Evolutionary conservation across 2,888 invertebrate species (phyloP).

Genomic region (Volucella inflata): DNA sequence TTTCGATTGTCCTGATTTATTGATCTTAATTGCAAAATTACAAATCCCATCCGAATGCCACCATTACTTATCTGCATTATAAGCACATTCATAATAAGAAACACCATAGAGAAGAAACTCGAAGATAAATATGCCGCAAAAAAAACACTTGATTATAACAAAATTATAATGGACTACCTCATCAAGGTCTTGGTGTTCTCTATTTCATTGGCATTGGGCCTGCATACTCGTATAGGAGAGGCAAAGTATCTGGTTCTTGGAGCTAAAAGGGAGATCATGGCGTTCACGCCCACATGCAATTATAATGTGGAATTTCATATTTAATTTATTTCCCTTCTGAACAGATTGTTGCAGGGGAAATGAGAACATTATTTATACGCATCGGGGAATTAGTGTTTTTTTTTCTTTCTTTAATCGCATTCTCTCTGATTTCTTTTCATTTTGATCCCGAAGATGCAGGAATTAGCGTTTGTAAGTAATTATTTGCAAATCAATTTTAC

Average conservation of each 20-base stretch:
- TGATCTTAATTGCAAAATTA: conserved; percentile 66
- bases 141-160: conserved; percentile 71
- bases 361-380: conserved; percentile 74
- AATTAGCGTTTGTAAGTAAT: conserved; percentile 61
- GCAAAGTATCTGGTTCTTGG: conserved; percentile 58
- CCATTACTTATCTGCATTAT: conserved; percentile 46
- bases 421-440: conserved; percentile 52
- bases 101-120: conserved; percentile 13
- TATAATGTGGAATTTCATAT: conserved; percentile 75
- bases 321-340: conserved; percentile 71
- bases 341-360: conserved; percentile 60
- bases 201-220: conserved; percentile 61
- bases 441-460: conserved; percentile 23
- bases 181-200: conserved; percentile 61
- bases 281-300: conserved; percentile 75
- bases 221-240: conserved; percentile 17
- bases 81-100: conserved; percentile 42
- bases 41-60: conserved; percentile 54
- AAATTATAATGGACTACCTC: conserved; percentile 72
- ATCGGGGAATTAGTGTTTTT: conserved; percentile 66
- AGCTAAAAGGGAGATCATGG: conserved; percentile 54
- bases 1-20: conserved; percentile 66
- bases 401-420: conserved; percentile 51
- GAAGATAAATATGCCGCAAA: conserved; percentile 41
- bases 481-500: conserved; percentile 59